These are phyloP conservation scores for Mastomys coucha DNA, from an alignment of 2,113 vertebrate genomes.

Conservation along the genomic window DNA sequence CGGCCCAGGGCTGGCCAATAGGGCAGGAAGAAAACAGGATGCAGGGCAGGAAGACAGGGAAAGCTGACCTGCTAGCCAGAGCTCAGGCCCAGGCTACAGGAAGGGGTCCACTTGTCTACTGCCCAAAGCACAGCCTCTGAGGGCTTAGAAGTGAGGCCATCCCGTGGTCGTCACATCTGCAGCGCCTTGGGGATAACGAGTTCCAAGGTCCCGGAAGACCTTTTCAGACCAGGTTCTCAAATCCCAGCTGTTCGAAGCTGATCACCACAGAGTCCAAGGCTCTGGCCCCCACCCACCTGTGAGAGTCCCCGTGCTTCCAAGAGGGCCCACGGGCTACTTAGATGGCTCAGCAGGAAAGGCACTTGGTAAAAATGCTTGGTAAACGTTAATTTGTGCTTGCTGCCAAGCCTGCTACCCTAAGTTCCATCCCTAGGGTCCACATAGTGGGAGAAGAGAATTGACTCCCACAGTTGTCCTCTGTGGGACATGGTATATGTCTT, in stretches of 20 bases:
- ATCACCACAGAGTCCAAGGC: background rate
- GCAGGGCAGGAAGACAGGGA: constrained; percentile 77
- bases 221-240: background rate
- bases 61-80: background rate
- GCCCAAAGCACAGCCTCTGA: background rate
- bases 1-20: background rate
- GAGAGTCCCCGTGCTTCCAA: background rate
- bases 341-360: background rate
- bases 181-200: background rate
- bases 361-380: background rate
- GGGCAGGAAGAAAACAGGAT: constrained; percentile 84
- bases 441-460: background rate
- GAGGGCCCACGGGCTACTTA: background rate
- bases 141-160: background rate
- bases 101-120: constrained; percentile 56
- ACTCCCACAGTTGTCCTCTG: background rate
- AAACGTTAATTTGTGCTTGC: background rate
- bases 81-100: constrained; percentile 62
- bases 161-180: background rate
- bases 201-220: background rate
- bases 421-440: background rate
- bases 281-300: background rate
- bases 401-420: background rate
- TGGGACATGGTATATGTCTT: too few species aligned
- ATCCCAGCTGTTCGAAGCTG: background rate